Base-by-base conservation (phyloP, 1,140 invertebrate species). In the Tetramorium simillimum region DNA sequence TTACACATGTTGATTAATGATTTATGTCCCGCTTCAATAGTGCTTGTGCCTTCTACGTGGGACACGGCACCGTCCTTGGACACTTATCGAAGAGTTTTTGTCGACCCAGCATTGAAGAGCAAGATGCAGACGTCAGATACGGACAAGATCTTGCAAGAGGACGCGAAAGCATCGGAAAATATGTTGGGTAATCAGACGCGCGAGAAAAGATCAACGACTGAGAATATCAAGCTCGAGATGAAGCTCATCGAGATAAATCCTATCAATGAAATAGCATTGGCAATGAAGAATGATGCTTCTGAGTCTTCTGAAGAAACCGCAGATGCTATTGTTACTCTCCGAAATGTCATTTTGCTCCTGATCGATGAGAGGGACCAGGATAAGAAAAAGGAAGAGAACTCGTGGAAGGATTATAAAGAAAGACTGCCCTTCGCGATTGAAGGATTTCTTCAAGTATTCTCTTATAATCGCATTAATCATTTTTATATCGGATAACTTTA, bases 261-360 rank as follows among this genome's bases (percentile, higher is more conserved):
- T 3, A 16, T 40, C 14, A 56, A 21, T 49, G 21, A 76, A 9
- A 40, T 24, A 51, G 7, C 24, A 6, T 73, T 7, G 43, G 49
- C 1, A 21, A 81, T n/a, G 24, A 18, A 12, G 2, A 58, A 60
- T 16, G 12, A 67, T 18, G 5, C 7, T 43, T 9, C 12, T n/a
- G 7, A 76, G 53, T 63, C 18, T 5, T 24, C 24, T 7, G n/a
- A 78, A 18, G 53, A 46, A 24, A 62, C 60, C n/a, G 10, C 21
- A 5, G 33, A 2, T 16, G 7, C n/a, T 0, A 12, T 7, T 49
- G 33, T 51, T 21, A 12, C 10, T 24, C 88, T 88, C 0, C 65
- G 75, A 60, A 94, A 93, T 37, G 85, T 93, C 16, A 62, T 94
- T 33, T 24, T 94, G 3, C 49, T 94, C 3, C 33, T 93, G 28